Base-by-base conservation (phyloP, 2,797 vertebrate species). In the Poeciliopsis gracilis region DNA sequence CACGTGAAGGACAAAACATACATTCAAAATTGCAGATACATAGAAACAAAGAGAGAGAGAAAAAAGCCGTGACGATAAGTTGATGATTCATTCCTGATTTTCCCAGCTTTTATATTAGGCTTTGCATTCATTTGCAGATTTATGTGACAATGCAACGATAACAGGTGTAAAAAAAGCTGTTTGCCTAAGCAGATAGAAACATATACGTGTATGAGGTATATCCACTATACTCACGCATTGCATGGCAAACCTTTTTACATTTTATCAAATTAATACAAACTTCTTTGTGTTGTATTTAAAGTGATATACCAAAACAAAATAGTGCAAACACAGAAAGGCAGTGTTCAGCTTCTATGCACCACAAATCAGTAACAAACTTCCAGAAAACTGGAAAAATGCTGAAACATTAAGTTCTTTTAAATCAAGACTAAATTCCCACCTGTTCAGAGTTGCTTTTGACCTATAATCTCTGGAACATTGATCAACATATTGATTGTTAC, bases 21-120 rank as follows among this genome's bases (percentile, higher is more conserved):
- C 28, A 5, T 41, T 15, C 16, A 15, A 13, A 36, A 4, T 79
- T 15, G 76, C 20, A 20, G 5, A 28, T 23, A 43, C 18, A 38
- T 5, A 75, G 4, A 69, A 2, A 69, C 2, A 69, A 12, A 70
- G 20, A n/a, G 10, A 38, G 33, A 36, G 36, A 43, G 41, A 28
- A 74, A 45, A 49, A 53, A 10, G 0, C 10, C 3, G 10, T 2
- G 0, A 28, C 33, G 33, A 47, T 51, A 66, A 63, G 53, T 20
- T 25, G 5, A 61, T 92, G 93, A 94, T 43, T 93, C 91, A 92
- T 49, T 81, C 57, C 73, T 69, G 89, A 51, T 79, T 93, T 93
- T 84, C 90, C 89, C 82, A 82, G 83, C 59, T 59, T 28, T 55
- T 36, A 41, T 67, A 43, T 73, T 18, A 2, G 46, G 13, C 23